phyloP scores from a whole-genome alignment of 2,888 invertebrate species.

The Bedellia somnulentella region DNA sequence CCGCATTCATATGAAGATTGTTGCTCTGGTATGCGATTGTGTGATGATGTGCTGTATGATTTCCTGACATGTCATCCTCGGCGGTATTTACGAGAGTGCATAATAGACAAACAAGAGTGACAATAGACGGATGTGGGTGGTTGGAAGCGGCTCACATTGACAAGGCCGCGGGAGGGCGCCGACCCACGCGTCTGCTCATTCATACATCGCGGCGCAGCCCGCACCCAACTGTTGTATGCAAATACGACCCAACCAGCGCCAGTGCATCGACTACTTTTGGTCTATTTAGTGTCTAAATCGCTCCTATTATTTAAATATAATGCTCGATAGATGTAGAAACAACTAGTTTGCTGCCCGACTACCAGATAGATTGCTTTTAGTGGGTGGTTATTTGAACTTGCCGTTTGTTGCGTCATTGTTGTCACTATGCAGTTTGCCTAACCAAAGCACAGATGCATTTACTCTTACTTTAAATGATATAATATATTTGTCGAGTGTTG shows the following conservation, averaged over 20 bases:
- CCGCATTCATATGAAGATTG: too few relatives aligned
- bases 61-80: too few relatives aligned
- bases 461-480: too few relatives aligned
- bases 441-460: too few relatives aligned
- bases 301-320: slow-evolving; percentile 59
- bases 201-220: slow-evolving; percentile 61
- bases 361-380: slow-evolving; percentile 25
- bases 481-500: too few relatives aligned
- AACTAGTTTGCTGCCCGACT: slow-evolving; percentile 42
- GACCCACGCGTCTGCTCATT: slow-evolving; percentile 55
- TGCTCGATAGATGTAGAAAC: slow-evolving; percentile 53
- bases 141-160: slow-evolving; percentile 61
- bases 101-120: slow-evolving; percentile 41
- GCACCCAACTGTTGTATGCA: slow-evolving; percentile 58
- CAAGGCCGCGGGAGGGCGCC: slow-evolving; percentile 58
- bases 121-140: slow-evolving; percentile 56
- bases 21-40: too few relatives aligned
- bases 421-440: too few relatives aligned
- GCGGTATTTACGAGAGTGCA: slow-evolving; percentile 42
- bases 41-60: too few relatives aligned
- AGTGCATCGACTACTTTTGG: slow-evolving; percentile 50
- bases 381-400: too few relatives aligned
- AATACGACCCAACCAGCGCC: slow-evolving; percentile 38
- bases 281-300: slow-evolving; percentile 55
- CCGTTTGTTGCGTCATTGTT: too few relatives aligned